A percentile compares a stretch with the other conserved stretches of the same genome.
phyloP scores from a whole-genome alignment of 1,140 invertebrate genomes.

The Orchestia grillus region DNA sequence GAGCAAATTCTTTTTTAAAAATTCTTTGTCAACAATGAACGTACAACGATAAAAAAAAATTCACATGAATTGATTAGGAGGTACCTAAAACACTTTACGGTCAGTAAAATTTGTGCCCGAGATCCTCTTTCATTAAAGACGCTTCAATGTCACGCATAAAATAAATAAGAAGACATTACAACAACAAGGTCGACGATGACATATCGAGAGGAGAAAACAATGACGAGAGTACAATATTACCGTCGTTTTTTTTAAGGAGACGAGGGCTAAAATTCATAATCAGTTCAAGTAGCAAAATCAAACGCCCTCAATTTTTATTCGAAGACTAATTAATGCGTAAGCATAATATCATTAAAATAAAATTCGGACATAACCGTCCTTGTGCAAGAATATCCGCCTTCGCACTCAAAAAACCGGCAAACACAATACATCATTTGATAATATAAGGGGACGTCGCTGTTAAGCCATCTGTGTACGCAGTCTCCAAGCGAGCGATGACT shows the following conservation, averaged over 20 bases:
- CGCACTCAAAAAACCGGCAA: neutral
- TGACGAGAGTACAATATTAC: neutral
- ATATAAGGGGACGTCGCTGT: neutral
- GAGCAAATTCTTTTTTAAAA: neutral
- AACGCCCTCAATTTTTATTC: neutral
- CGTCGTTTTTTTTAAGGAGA: neutral
- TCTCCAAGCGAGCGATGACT: neutral
- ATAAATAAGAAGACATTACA: neutral
- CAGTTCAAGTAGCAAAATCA: neutral
- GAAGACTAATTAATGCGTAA: neutral
- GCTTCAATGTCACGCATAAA: neutral
- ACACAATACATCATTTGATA: neutral
- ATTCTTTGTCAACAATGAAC: conserved; percentile 1
- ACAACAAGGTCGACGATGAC: neutral
- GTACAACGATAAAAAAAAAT: neutral
- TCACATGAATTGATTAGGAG: neutral
- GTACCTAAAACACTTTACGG: neutral
- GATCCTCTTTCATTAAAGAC: neutral
- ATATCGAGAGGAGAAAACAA: neutral
- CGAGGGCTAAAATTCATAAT: neutral
- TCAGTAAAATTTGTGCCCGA: neutral
- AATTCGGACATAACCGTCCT: neutral
- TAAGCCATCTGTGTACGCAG: neutral
- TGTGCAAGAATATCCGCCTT: neutral
- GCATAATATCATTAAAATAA: neutral